Percentiles rank a stretch among this genome's conserved stretches.
phyloP scores from a whole-genome alignment of 2,113 vertebrate species.

The Colossoma macropomum region DNA sequence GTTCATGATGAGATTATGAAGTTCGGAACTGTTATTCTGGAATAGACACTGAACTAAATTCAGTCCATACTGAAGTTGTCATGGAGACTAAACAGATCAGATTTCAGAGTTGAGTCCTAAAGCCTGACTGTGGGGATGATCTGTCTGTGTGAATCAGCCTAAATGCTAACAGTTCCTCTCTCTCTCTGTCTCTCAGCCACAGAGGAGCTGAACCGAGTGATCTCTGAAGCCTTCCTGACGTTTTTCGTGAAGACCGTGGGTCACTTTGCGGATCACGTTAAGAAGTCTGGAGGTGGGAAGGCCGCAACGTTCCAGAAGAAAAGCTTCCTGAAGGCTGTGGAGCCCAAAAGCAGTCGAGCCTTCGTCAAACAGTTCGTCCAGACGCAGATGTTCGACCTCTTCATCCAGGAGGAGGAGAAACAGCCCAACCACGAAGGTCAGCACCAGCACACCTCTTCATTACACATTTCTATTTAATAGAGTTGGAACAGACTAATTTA shows the following conservation, averaged over 20 bases:
- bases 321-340: conserved; percentile 77
- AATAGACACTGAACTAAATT: no score
- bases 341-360: conserved; percentile 72
- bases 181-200: conserved; percentile 63
- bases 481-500: no score
- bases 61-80: no score
- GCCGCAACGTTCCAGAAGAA: conserved; percentile 78
- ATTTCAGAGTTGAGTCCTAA: no score
- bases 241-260: conserved; percentile 83
- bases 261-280: conserved; percentile 79
- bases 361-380: conserved; percentile 83
- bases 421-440: conserved; percentile 80
- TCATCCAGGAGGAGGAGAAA: conserved; percentile 84
- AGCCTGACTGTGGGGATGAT: no score
- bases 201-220: conserved; percentile 78
- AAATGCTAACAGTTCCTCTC: not conserved
- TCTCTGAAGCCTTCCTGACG: conserved; percentile 81
- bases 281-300: conserved; percentile 54
- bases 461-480: no score
- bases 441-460: not conserved
- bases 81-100: no score
- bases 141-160: not conserved
- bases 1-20: no score
- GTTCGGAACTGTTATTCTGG: no score
- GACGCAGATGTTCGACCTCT: conserved; percentile 86